Evolutionary conservation across 2,113 vertebrate species (phyloP).

Genomic region (Varanus komodoensis): DNA sequence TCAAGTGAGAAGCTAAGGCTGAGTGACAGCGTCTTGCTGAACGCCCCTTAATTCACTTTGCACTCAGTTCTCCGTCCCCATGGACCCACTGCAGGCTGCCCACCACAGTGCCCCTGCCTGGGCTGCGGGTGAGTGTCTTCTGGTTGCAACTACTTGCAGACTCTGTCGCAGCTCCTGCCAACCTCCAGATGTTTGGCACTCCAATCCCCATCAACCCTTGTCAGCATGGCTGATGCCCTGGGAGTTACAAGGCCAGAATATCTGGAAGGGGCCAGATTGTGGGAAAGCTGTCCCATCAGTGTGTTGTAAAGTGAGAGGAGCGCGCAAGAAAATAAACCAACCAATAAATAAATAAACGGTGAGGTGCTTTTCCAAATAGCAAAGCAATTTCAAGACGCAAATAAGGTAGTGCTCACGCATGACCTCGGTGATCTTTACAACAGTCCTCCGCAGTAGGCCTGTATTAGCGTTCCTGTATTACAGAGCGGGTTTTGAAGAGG

Average conservation of each 20-base stretch:
- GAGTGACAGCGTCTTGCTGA: neutral
- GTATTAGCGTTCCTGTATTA: neutral
- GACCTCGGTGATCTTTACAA: neutral
- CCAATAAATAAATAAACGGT: neutral
- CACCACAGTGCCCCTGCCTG: neutral
- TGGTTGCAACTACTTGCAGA: neutral
- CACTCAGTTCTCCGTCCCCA: neutral
- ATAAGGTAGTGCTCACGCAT: neutral
- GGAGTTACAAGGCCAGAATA: neutral
- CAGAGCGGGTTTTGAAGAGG: neutral
- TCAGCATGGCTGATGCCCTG: neutral
- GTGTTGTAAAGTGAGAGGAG: neutral
- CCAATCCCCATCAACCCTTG: neutral
- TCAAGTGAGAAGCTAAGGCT: neutral
- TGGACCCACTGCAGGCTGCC: neutral
- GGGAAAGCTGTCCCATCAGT: neutral
- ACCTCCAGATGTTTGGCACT: neutral
- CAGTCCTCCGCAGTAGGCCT: neutral
- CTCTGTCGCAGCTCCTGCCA: too few relatives aligned
- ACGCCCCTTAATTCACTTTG: neutral
- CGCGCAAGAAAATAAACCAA: neutral
- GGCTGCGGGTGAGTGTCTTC: too few relatives aligned
- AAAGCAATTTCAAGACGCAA: too few relatives aligned
- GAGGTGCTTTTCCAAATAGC: neutral
- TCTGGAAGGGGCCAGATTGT: too few relatives aligned